Evolutionary conservation across 2,113 vertebrate genomes (phyloP).

Genomic region (Misgurnus anguillicaudatus): DNA sequence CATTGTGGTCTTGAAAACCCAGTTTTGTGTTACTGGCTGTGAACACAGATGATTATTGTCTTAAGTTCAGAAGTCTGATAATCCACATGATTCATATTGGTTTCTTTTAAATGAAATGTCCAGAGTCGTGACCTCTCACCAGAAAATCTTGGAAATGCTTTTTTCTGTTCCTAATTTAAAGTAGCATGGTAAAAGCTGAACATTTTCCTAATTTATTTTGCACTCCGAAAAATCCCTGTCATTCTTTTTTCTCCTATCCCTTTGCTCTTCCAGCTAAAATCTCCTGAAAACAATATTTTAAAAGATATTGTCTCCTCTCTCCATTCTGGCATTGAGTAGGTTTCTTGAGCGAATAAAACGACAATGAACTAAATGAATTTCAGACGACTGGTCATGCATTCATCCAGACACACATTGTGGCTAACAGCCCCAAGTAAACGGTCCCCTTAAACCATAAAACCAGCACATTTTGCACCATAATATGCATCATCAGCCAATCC

Average conservation of each 20-base stretch:
- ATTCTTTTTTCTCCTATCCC: not conserved
- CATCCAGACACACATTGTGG: constrained; percentile 3
- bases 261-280: not conserved
- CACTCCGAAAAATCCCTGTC: not conserved
- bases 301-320: constrained; percentile 32
- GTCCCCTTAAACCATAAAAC: constrained; percentile 1
- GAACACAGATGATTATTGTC: not conserved
- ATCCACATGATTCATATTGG: constrained; percentile 3
- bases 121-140: constrained; percentile 7
- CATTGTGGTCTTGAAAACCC: not conserved
- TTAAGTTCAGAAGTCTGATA: constrained; percentile 1
- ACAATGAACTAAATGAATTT: constrained; percentile 27
- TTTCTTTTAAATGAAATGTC: constrained; percentile 26
- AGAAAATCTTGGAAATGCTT: constrained; percentile 4
- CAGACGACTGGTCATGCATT: constrained; percentile 28
- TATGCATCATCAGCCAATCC: constrained; percentile 17
- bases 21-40: not conserved
- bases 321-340: constrained; percentile 38
- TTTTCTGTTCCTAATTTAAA: not conserved
- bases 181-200: not conserved
- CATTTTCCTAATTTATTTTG: constrained; percentile 20
- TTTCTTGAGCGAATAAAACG: constrained; percentile 34
- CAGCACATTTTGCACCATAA: constrained; percentile 14
- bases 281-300: constrained; percentile 25
- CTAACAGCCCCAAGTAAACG: constrained; percentile 3